Evolutionary conservation across 92 coral and sea anemone genomes (phyloP).

Genomic region (Galaxea fascicularis): DNA sequence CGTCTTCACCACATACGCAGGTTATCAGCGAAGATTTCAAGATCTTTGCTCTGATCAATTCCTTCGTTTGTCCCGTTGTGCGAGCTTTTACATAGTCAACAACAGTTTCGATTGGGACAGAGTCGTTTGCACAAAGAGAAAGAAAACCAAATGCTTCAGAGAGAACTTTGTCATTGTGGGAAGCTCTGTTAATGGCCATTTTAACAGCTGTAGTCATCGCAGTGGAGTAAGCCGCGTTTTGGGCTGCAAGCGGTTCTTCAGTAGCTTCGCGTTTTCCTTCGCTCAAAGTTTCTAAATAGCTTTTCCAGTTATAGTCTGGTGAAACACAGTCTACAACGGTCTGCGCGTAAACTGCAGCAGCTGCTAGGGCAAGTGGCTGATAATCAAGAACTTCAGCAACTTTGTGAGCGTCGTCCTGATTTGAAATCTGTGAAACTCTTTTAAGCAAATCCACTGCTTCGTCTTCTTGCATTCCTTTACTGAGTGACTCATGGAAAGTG

Average conservation of each 20-base stretch:
- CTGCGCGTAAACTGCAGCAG: slow-evolving; percentile 24
- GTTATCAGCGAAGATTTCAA: slow-evolving; percentile 34
- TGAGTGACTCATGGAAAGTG: slow-evolving; percentile 18
- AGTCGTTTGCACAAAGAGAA: slow-evolving; percentile 25
- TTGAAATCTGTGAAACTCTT: slow-evolving; percentile 26
- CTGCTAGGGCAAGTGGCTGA: slow-evolving; percentile 50
- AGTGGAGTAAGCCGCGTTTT: slow-evolving; percentile 16
- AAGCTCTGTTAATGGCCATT: slow-evolving; percentile 45
- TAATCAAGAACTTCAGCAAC: slow-evolving; percentile 49
- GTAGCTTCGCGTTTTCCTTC: slow-evolving; percentile 30
- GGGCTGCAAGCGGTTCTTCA: slow-evolving; percentile 24
- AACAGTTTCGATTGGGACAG: slow-evolving; percentile 23
- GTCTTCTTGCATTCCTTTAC: slow-evolving; percentile 31
- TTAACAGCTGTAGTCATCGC: slow-evolving; percentile 51
- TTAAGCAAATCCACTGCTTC: slow-evolving; percentile 45
- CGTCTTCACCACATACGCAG: not conserved
- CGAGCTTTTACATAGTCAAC: slow-evolving; percentile 10
- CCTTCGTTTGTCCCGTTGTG: slow-evolving; percentile 23
- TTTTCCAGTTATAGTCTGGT: slow-evolving; percentile 33
- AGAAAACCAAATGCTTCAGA: slow-evolving; percentile 36
- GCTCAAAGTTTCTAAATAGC: slow-evolving; percentile 23
- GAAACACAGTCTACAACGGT: not conserved
- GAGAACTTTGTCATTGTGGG: slow-evolving; percentile 23
- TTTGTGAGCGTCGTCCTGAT: not conserved
- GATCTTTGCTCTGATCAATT: slow-evolving; percentile 38